Base-by-base conservation (phyloP, 2,797 vertebrate genomes). In the Molossus alvarezi region DNA sequence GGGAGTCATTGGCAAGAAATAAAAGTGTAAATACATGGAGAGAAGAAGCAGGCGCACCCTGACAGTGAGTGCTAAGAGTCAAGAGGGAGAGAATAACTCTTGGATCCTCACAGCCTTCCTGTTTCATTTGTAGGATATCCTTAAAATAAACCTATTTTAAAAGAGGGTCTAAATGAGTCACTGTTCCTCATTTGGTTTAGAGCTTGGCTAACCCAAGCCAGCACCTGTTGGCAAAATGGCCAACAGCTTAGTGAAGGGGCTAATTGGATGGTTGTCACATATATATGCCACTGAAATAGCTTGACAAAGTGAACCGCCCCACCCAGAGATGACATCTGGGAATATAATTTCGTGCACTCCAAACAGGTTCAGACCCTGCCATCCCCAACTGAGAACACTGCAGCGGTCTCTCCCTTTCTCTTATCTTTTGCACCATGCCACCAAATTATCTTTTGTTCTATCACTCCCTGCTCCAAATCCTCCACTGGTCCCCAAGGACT, bases 101-200 rank as follows among this genome's bases (percentile, higher is more conserved):
- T 72, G 17, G 20, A 60, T 81, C 21, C 77, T 88, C 58, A 82
- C 0, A 37, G 33, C 12, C 21, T 89, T 84, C 71, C 76, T 87
- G 37, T 96, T 97, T 76, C 21, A 48, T 77, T 33, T 91, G 53
- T 55, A 84, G 64, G 9, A 58, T 86, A 29, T 62, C 69, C 48
- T 94, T 65, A 94, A 80, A 88, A 94, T 73, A 88, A 93, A 79
- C 7, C 45, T 41, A 45, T 55, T 88, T 76, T 90, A 71, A 48
- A 80, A 94, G 53, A 71, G 27, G 29, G 17, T 73, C 65, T 85
- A 17, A 87, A 77, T 51, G 65, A 86, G 41, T 81, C 48, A 53
- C 65, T 71, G 5, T 77, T 90, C 57, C 55, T 84, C 64, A 76
- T 80, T 79, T 94, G 53, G 48, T 79, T 5, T 55, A 27, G 18